Percentiles rank a stretch among this genome's conserved stretches.
Evolutionary conservation across 2,888 invertebrate genomes (phyloP).

Genomic region (Caenorhabditis virilis): DNA sequence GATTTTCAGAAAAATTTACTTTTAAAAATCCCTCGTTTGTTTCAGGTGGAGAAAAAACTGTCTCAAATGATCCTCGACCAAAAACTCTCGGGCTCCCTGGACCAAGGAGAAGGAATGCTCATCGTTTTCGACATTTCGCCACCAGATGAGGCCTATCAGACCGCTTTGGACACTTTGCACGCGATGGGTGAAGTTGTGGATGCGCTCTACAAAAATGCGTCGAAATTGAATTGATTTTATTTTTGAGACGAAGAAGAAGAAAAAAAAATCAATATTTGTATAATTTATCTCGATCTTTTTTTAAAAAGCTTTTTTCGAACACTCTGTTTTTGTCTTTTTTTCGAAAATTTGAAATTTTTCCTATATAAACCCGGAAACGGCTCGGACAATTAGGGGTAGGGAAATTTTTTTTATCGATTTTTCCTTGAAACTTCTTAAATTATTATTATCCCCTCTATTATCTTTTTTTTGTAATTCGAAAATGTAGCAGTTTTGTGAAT

Average conservation of each 20-base stretch:
- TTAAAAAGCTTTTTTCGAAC: too few species aligned
- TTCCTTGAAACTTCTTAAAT: background rate
- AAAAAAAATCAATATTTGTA: background rate
- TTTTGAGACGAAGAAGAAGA: background rate
- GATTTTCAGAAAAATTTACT: too few species aligned
- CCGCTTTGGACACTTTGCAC: conserved; percentile 93
- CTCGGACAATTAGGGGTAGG: conserved; percentile 5
- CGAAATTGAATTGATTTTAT: conserved; percentile 78
- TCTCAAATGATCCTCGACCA: conserved; percentile 99
- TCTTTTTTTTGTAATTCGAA: too few species aligned
- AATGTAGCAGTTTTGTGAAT: too few species aligned
- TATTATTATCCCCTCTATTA: too few species aligned
- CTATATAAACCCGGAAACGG: too few species aligned
- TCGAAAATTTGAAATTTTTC: too few species aligned
- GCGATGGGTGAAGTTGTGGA: conserved; percentile 95
- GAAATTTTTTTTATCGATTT: background rate
- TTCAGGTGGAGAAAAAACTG: conserved; percentile 89
- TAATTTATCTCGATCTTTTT: too few species aligned
- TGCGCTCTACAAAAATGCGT: conserved; percentile 97
- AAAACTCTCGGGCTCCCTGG: conserved; percentile 81
- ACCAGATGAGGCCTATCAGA: conserved; percentile 94
- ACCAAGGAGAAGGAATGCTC: conserved; percentile 96
- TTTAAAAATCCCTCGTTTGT: too few species aligned
- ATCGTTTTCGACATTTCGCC: conserved; percentile 94
- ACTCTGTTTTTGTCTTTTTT: too few species aligned